Evolutionary conservation across 2,797 vertebrate genomes (phyloP).

Genomic region (Sebastes baramenuke): DNA sequence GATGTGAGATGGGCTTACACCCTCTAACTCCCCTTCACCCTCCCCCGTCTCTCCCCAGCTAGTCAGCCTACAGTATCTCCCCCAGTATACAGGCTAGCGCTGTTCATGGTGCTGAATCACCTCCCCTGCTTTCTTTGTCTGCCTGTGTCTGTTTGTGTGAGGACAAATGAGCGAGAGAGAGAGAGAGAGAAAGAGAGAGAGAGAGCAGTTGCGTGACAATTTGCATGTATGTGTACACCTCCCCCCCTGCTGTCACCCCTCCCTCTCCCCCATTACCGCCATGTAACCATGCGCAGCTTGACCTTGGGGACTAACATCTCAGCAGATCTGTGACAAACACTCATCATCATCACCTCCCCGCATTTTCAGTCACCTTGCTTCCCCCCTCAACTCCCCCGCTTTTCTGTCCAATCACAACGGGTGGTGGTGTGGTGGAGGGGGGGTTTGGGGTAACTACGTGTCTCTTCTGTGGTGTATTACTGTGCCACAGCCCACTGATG

Average conservation of each 20-base stretch:
- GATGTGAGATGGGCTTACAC: constrained; percentile 29
- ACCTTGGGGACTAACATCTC: constrained; percentile 69
- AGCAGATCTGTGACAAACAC: constrained; percentile 57
- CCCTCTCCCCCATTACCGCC: neutral
- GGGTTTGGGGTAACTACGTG: constrained; percentile 53
- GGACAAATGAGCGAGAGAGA: neutral
- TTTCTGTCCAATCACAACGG: constrained; percentile 31
- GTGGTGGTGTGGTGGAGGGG: neutral
- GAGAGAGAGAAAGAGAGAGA: neutral
- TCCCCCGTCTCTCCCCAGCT: neutral
- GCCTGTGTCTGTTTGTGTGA: neutral
- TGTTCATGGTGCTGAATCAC: constrained; percentile 74
- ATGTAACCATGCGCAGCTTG: constrained; percentile 44
- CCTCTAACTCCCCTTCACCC: neutral
- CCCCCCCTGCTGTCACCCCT: neutral
- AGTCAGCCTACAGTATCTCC: constrained; percentile 3
- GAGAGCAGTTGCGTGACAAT: constrained; percentile 19
- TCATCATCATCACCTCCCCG: constrained; percentile 27
- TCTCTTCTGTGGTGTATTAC: constrained; percentile 77
- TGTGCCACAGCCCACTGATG: constrained; percentile 81
- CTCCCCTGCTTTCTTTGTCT: neutral
- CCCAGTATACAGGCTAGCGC: constrained; percentile 30
- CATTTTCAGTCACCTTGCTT: neutral
- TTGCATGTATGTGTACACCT: constrained; percentile 31
- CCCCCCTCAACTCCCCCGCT: neutral